A percentile compares a stretch with the other conserved stretches of the same genome.
Evolutionary conservation across 2,888 invertebrate species (phyloP).

Genomic region (Liopterus haemorrhoidalis): DNA sequence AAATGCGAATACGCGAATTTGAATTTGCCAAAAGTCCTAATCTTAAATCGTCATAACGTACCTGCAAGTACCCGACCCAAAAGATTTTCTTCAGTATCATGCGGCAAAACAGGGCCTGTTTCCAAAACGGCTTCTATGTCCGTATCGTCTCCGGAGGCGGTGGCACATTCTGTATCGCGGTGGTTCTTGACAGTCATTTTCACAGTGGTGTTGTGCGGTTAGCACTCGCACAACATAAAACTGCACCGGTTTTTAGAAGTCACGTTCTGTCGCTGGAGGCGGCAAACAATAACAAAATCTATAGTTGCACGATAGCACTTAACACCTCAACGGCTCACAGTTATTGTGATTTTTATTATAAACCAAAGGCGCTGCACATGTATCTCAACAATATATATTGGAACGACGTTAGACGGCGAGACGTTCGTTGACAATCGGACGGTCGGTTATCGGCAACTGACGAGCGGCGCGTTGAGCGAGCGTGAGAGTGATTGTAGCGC

Average conservation of each 20-base stretch:
- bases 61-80: constrained; percentile 55
- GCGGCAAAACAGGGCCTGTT: constrained; percentile 15
- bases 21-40: background rate
- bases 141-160: constrained; percentile 40
- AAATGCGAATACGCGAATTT: background rate
- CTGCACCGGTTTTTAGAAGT: background rate
- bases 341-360: background rate
- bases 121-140: constrained; percentile 42
- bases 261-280: constrained; percentile 6
- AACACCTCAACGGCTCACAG: too few relatives aligned
- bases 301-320: too few relatives aligned
- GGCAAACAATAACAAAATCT: background rate
- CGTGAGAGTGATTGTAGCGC: constrained; percentile 34
- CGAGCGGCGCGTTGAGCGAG: constrained; percentile 33
- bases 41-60: constrained; percentile 33
- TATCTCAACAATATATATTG: background rate
- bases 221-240: background rate
- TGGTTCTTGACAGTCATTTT: constrained; percentile 54
- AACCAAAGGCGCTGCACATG: background rate
- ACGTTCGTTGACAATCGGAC: constrained; percentile 32
- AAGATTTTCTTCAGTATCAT: constrained; percentile 45
- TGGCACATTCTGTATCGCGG: constrained; percentile 49
- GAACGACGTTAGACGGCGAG: constrained; percentile 4
- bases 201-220: constrained; percentile 2
- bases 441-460: constrained; percentile 33